These are phyloP conservation scores for Pseudomyrmex concolor DNA, from an alignment of 1,140 invertebrate species.

Conservation along the genomic window DNA sequence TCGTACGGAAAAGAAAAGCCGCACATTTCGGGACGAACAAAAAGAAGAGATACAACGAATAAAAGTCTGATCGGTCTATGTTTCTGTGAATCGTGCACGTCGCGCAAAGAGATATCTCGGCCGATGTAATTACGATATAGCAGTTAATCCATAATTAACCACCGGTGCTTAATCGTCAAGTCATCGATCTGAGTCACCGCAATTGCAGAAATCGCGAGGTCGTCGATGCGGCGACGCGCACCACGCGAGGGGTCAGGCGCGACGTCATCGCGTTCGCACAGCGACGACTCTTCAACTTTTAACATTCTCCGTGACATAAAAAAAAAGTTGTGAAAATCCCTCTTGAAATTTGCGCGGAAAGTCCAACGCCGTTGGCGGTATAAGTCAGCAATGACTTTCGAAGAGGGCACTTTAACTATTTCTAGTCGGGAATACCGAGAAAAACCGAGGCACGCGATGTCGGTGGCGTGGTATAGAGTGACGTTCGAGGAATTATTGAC, in stretches of 20 bases:
- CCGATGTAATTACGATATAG: conserved; percentile 24
- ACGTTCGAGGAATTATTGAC: conserved; percentile 78
- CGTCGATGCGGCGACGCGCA: background rate
- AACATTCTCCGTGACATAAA: background rate
- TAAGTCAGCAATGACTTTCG: background rate
- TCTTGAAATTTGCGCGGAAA: conserved; percentile 38
- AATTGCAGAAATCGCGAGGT: conserved; percentile 46
- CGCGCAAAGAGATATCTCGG: background rate
- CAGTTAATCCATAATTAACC: conserved; percentile 60
- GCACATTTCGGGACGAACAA: background rate
- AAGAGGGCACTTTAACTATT: conserved; percentile 31
- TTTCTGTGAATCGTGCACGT: background rate
- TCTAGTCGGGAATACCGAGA: conserved; percentile 64
- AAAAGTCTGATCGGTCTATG: background rate
- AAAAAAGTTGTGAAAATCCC: conserved; percentile 5
- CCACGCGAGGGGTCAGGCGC: conserved; percentile 18
- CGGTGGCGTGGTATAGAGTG: conserved; percentile 66
- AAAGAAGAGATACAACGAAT: too few relatives aligned
- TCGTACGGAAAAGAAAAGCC: background rate
- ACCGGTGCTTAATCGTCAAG: conserved; percentile 57
- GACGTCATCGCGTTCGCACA: conserved; percentile 20
- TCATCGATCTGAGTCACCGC: conserved; percentile 67
- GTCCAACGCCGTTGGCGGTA: conserved; percentile 16
- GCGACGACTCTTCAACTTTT: conserved; percentile 16
- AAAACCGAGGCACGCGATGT: conserved; percentile 61